These are phyloP conservation scores for Hofmannophila pseudospretella DNA, from an alignment of 2,888 invertebrate genomes.

Conservation along the genomic window DNA sequence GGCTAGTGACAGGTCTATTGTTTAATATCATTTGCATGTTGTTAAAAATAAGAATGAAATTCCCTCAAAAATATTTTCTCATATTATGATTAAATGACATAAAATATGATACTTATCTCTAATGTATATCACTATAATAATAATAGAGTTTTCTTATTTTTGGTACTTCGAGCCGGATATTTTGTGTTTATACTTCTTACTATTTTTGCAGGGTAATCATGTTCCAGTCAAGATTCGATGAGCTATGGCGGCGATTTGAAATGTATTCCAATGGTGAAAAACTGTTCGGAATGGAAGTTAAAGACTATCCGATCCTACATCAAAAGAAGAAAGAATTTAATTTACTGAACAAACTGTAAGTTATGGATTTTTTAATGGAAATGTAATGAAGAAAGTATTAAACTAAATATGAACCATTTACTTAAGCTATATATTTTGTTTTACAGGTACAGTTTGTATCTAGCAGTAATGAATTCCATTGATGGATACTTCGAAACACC, in stretches of 20 bases:
- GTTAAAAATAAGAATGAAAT: neutral
- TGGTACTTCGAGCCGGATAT: no score
- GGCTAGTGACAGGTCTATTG: slow-evolving; percentile 85
- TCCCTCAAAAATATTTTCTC: no score
- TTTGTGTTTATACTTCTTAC: no score
- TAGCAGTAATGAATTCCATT: slow-evolving; percentile 90
- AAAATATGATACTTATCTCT: no score
- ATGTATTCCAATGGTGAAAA: slow-evolving; percentile 91
- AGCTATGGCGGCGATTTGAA: slow-evolving; percentile 87
- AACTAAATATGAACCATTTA: no score
- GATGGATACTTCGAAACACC: slow-evolving; percentile 91
- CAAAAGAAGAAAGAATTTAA: slow-evolving; percentile 90
- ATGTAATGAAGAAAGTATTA: no score
- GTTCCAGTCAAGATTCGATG: slow-evolving; percentile 89
- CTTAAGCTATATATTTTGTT: no score
- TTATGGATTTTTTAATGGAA: no score
- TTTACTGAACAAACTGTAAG: slow-evolving; percentile 89
- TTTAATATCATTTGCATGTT: neutral
- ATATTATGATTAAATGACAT: no score
- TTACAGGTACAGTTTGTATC: slow-evolving; percentile 78
- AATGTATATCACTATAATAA: no score
- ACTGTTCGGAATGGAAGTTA: slow-evolving; percentile 89
- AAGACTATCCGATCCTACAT: slow-evolving; percentile 88
- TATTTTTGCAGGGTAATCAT: slow-evolving; percentile 82
- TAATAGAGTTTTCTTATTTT: no score